Base-by-base conservation (phyloP, 2,797 vertebrate species). In the Gymnothorax reevesii region DNA sequence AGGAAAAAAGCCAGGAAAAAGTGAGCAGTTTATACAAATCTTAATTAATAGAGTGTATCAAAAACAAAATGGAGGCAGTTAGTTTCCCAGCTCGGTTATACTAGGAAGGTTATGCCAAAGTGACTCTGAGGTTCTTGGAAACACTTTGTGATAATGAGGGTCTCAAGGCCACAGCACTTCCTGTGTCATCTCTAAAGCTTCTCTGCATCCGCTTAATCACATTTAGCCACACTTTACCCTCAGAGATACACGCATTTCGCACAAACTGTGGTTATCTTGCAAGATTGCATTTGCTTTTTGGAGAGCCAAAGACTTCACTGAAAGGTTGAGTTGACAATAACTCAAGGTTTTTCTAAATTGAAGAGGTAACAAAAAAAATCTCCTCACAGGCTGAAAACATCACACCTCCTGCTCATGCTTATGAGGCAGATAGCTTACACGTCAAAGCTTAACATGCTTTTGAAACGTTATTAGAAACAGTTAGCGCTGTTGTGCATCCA, bases 31-130 rank as follows among this genome's bases (percentile, higher is more conserved):
- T 93, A 94, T 94, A 94, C 94, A 91, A 93, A 92, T 93, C 91
- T 92, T 92, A 94, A 95, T 95, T 94, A 94, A 95, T 93, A 94
- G 93, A 91, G 92, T 93, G 91, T 89, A 93, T 93, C 90, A 90
- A 49, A 93, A 88, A 86, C 85, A 86, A 79, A 59, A 17, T 73
- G 77, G 27, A 62, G 66, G 66, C 85, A 93, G 89, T 90, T 42
- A 86, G 69, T 17, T 91, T 91, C 90, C 90, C 89, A 88, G 91
- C 87, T 91, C 88, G 89, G 87, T 89, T 87, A 90, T 87, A 86
- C 88, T 90, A 91, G 88, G 88, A 89, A 54, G 86, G 88, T 91
- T 92, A 92, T 89, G 85, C 87, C 62, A 90, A 89, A 90, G 87
- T 92, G 91, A 93, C 88, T 90, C 91, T 90, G 92, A 92, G 89